Base-by-base conservation (phyloP, 2,797 vertebrate genomes). In the Poecilia picta region DNA sequence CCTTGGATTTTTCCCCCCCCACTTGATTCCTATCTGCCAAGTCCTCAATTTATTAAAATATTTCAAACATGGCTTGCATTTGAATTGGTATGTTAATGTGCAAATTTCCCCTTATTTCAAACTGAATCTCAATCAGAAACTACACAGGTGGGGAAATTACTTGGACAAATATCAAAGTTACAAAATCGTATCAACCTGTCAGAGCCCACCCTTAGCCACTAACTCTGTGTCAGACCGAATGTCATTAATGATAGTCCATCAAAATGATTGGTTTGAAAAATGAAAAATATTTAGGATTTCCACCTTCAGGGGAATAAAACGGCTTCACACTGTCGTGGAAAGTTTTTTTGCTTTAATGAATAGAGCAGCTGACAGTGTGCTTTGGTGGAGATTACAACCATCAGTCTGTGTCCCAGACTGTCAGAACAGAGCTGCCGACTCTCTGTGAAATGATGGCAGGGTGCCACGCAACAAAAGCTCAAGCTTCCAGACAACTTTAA, bases 371-470 rank as follows among this genome's bases (percentile, higher is more conserved):
- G 85, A 79, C 73, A 59, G 47, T 79, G 86, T 89, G 90, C 84
- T 81, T 71, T 49, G 49, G 73, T 84, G 78, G 77, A 88, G 89
- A 91, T 88, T 86, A 80, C 83, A 71, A 31, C 76, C 85, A 87
- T 90, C 89, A 90, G 77, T 73, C 12, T 25, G 59, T 62, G 81
- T 80, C 72, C 43, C 80, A 78, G 74, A 78, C 79, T 77, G 83
- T 78, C 76, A 84, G 76, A 87, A 85, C 82, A 78, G 13, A 73
- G 68, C 72, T 49, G 77, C 70, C 46, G 81, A 74, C 78, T 89
- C 72, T 62, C 41, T 41, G 16, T 80, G 79, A 80, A 0, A 3
- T 76, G 51, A 82, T 89, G 86, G 86, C 90, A 79, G 81, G 79
- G 86, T 72, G 79, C 85, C 83, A 71, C 49, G 8, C 39, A 85